Evolutionary conservation across 2,888 invertebrate genomes (phyloP).

Genomic region (Tiliacea citrago): DNA sequence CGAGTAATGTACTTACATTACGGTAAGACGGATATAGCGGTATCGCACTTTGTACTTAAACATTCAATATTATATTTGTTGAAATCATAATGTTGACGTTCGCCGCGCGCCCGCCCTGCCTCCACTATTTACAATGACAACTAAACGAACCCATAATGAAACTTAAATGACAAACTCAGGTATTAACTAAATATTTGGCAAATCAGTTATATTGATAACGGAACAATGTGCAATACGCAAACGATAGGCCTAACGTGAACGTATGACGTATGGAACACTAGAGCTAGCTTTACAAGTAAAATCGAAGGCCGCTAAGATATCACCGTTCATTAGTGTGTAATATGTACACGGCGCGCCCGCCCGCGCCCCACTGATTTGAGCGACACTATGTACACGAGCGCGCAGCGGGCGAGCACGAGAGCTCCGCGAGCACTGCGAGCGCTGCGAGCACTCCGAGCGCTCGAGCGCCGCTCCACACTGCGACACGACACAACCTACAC

Average conservation of each 20-base stretch:
- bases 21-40: conserved; percentile 69
- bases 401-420: conserved; percentile 39
- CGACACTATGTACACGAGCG: conserved; percentile 80
- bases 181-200: conserved; percentile 88
- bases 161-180: conserved; percentile 77
- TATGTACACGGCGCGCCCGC: conserved; percentile 82
- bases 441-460: conserved; percentile 5
- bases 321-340: conserved; percentile 88
- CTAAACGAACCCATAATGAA: conserved; percentile 78
- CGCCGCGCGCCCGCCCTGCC: conserved; percentile 74
- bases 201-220: conserved; percentile 76
- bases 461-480: conserved; percentile 22
- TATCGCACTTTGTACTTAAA: conserved; percentile 81
- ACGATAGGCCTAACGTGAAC: conserved; percentile 75
- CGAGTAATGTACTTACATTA: conserved; percentile 71
- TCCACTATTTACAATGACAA: conserved; percentile 84
- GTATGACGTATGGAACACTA: conserved; percentile 81
- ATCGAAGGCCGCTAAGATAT: conserved; percentile 91
- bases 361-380: conserved; percentile 72
- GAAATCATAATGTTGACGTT: conserved; percentile 70
- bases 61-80: conserved; percentile 70
- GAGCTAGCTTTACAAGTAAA: conserved; percentile 90
- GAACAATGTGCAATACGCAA: conserved; percentile 77
- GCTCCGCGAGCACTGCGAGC: conserved; percentile 11
- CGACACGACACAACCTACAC: conserved; percentile 29